These are phyloP conservation scores for Pipistrellus pygmaeus DNA, from an alignment of 2,797 vertebrate genomes.

Conservation along the genomic window DNA sequence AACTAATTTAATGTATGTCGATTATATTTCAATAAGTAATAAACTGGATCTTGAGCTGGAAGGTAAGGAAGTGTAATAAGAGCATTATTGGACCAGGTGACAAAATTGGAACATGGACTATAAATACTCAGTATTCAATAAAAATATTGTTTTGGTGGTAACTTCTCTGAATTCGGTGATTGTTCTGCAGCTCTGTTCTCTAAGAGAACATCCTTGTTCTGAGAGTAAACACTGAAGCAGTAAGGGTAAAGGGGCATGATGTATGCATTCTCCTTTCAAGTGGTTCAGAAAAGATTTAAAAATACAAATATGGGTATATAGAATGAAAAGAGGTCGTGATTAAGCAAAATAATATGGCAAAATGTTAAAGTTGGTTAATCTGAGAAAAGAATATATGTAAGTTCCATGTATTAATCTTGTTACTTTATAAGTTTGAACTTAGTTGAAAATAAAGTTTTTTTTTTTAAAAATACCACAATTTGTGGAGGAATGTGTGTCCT, in stretches of 20 bases:
- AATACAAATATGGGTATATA: not conserved
- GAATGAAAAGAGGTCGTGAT: not conserved
- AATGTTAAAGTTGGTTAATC: constrained; percentile 18
- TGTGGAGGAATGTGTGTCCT: not conserved
- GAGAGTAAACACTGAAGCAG: constrained; percentile 17
- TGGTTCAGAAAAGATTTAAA: constrained; percentile 17
- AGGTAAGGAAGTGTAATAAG: not conserved
- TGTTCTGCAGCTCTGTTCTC: not conserved
- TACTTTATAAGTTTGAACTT: not conserved
- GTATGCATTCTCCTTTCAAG: constrained; percentile 27
- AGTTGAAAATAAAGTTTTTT: constrained; percentile 15
- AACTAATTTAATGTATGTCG: not conserved
- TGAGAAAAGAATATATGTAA: not conserved
- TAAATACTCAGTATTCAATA: not conserved
- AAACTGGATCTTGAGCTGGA: not conserved
- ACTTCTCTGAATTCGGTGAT: constrained; percentile 36
- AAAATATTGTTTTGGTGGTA: constrained; percentile 49
- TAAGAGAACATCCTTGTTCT: constrained; percentile 52
- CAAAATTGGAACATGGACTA: not conserved
- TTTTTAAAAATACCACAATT: not conserved
- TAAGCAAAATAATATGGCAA: not conserved
- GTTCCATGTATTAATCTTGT: not conserved
- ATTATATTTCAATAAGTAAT: not conserved
- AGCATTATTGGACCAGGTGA: not conserved
- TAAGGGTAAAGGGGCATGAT: not conserved